phyloP scores from a whole-genome alignment of 2,113 vertebrate species.

The Chrysemys picta region DNA sequence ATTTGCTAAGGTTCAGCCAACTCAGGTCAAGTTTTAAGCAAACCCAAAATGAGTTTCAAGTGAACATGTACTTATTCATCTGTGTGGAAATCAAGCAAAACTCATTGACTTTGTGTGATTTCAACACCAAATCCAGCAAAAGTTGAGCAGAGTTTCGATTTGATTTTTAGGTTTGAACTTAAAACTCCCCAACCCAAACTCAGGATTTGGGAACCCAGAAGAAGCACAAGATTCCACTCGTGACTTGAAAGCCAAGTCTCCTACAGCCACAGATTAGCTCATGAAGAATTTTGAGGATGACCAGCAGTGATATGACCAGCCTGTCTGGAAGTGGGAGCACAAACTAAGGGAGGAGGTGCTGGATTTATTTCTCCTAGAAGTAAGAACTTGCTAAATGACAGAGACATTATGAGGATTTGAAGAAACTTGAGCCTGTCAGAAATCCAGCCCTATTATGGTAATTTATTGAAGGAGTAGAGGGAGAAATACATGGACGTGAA shows the following conservation, averaged over 20 bases:
- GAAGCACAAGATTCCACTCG: neutral
- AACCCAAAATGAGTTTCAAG: neutral
- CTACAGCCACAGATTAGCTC: neutral
- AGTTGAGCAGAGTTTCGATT: neutral
- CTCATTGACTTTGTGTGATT: neutral
- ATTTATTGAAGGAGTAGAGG: neutral
- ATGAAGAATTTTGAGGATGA: neutral
- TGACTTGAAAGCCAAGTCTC: neutral
- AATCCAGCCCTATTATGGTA: neutral
- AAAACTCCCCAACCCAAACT: neutral
- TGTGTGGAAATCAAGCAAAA: neutral
- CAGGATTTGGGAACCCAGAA: neutral
- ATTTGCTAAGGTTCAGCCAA: neutral
- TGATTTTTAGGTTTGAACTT: neutral
- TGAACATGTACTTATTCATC: neutral
- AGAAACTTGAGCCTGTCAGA: neutral
- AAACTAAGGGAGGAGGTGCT: neutral
- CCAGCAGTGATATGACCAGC: neutral
- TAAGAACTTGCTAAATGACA: neutral
- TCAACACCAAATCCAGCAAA: neutral
- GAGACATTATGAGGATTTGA: neutral
- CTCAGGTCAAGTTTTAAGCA: neutral
- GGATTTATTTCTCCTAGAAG: neutral
- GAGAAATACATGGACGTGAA: neutral
- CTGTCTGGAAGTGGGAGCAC: accelerated